Evolutionary conservation across 2,797 vertebrate genomes (phyloP).

Genomic region (Todus mexicanus): DNA sequence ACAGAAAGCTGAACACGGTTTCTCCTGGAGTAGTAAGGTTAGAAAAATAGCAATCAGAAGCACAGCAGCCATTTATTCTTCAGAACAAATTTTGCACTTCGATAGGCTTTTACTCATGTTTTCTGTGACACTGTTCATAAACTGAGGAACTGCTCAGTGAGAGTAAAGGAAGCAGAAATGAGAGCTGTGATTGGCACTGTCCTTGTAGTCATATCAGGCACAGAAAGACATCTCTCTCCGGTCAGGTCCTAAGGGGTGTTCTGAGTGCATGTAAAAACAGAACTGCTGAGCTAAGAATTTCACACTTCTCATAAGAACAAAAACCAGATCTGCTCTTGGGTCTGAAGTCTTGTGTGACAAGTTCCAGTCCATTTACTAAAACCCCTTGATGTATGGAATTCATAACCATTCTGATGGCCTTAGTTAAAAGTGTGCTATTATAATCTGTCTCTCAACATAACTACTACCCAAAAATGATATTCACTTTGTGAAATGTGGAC

Average conservation of each 20-base stretch:
- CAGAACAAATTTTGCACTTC: neutral
- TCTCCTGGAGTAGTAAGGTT: neutral
- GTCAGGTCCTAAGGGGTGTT: neutral
- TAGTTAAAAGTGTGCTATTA: neutral
- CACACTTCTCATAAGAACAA: neutral
- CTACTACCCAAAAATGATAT: neutral
- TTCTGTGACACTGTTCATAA: neutral
- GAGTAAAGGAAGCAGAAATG: neutral
- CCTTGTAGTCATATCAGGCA: neutral
- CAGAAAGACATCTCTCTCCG: neutral
- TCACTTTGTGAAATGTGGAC: neutral
- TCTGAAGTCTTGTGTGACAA: constrained; percentile 19
- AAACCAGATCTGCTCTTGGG: neutral
- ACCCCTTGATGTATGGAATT: neutral
- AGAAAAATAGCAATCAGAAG: neutral
- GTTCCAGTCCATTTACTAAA: constrained; percentile 38
- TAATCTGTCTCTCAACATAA: neutral
- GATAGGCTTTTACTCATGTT: neutral
- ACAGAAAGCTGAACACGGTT: neutral
- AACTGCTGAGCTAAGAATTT: constrained; percentile 19
- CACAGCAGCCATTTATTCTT: neutral
- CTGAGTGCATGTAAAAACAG: neutral
- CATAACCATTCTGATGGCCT: neutral
- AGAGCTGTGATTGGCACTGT: neutral
- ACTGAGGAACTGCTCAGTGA: neutral